Percentiles rank a stretch among this genome's conserved stretches.
Evolutionary conservation across 2,888 invertebrate genomes (phyloP).

Genomic region (Caenorhabditis sp.): DNA sequence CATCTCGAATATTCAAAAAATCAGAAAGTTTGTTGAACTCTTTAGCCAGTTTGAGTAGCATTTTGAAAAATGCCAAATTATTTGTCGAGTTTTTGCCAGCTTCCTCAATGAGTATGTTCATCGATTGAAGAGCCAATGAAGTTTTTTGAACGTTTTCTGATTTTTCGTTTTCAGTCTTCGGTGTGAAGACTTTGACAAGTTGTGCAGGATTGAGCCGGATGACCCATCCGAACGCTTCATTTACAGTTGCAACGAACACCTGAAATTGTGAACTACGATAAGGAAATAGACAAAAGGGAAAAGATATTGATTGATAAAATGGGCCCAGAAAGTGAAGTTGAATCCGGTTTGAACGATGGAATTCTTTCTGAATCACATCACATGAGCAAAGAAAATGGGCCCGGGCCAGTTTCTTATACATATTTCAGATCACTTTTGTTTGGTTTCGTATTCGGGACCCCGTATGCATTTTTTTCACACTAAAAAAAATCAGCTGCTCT

Average conservation of each 20-base stretch:
- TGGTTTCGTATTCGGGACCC: too few relatives aligned
- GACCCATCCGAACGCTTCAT: slow-evolving; percentile 34
- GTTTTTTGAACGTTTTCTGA: background rate
- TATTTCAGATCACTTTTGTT: too few relatives aligned
- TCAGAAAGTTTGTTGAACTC: slow-evolving; percentile 19
- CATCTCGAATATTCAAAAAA: slow-evolving; percentile 21
- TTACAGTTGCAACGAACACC: slow-evolving; percentile 27
- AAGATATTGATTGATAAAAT: too few relatives aligned
- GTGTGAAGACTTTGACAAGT: slow-evolving; percentile 9
- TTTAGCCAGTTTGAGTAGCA: slow-evolving; percentile 22
- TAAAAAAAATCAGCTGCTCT: too few relatives aligned
- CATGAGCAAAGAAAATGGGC: too few relatives aligned
- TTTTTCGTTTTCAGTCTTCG: background rate
- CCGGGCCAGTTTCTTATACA: too few relatives aligned
- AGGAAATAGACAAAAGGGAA: too few relatives aligned
- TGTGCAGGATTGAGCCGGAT: slow-evolving; percentile 27
- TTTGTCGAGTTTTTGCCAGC: slow-evolving; percentile 16
- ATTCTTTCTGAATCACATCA: too few relatives aligned
- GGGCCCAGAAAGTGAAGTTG: too few relatives aligned
- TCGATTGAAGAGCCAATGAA: slow-evolving; percentile 18
- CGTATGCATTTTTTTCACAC: background rate
- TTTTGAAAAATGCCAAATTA: slow-evolving; percentile 31
- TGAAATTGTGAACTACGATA: slow-evolving; percentile 16
- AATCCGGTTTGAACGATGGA: too few relatives aligned
- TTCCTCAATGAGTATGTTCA: slow-evolving; percentile 23